phyloP scores from a whole-genome alignment of 2,888 invertebrate species.

The Chrysina gloriosa region DNA sequence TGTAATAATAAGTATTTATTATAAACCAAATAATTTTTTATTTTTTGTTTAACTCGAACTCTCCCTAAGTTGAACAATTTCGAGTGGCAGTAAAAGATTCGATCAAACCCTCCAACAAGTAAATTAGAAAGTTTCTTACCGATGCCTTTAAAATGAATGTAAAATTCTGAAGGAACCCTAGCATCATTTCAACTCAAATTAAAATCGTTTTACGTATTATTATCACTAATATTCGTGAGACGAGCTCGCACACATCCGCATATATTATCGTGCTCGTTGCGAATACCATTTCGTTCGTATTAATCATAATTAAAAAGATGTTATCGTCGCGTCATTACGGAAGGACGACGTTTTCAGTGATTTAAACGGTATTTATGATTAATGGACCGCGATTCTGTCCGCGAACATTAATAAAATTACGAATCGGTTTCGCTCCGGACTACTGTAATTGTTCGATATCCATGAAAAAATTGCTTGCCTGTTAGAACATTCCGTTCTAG shows the following conservation, averaged over 20 bases:
- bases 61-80: too few species aligned
- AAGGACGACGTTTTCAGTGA: slow-evolving; percentile 34
- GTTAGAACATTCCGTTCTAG: not conserved
- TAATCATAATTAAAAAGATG: slow-evolving; percentile 40
- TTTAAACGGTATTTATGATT: slow-evolving; percentile 38
- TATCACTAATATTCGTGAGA: not conserved
- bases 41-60: too few species aligned
- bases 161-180: too few species aligned
- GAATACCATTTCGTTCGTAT: slow-evolving; percentile 18
- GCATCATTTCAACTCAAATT: not conserved
- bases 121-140: too few species aligned
- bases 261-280: slow-evolving; percentile 11
- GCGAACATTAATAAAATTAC: slow-evolving; percentile 17
- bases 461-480: not conserved
- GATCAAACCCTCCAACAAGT: too few species aligned
- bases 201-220: not conserved
- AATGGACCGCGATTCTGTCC: slow-evolving; percentile 24
- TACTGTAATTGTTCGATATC: not conserved
- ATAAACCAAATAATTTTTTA: too few species aligned
- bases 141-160: too few species aligned
- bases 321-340: slow-evolving; percentile 35
- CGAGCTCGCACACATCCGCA: not conserved
- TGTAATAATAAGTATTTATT: too few species aligned
- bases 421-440: not conserved
- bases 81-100: too few species aligned